These are phyloP conservation scores for Corythornis vintsioides DNA, from an alignment of 2,113 vertebrate genomes.

Conservation along the genomic window DNA sequence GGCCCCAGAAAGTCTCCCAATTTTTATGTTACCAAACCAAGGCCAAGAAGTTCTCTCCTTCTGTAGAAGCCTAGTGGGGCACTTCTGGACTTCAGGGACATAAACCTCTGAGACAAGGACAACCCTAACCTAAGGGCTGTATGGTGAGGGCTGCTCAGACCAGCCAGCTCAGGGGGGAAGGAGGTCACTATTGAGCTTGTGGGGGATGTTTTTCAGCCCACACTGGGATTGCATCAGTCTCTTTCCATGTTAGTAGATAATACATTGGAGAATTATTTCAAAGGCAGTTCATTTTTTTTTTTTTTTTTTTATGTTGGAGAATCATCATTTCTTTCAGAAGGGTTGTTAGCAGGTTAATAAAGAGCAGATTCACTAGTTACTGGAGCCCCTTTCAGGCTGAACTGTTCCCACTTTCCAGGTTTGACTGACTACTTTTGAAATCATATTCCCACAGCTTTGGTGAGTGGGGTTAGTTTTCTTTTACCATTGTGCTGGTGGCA, in stretches of 20 bases:
- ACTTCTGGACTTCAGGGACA: neutral
- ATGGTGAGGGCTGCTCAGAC: rapidly evolving
- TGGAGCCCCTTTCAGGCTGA: neutral
- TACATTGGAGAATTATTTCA: neutral
- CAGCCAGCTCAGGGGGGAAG: neutral
- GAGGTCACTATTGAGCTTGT: neutral
- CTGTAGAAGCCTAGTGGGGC: neutral
- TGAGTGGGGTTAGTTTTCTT: neutral
- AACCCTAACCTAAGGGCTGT: neutral
- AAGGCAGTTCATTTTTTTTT: neutral
- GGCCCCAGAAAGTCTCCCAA: neutral
- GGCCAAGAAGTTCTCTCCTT: neutral
- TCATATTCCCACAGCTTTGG: neutral
- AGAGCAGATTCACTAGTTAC: neutral
- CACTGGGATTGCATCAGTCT: rapidly evolving
- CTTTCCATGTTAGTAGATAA: neutral
- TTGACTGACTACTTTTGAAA: neutral
- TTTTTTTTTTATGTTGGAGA: neutral
- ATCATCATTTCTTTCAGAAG: neutral
- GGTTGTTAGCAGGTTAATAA: neutral
- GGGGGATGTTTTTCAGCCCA: neutral
- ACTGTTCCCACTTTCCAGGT: neutral
- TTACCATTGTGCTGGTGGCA: neutral
- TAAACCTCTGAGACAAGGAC: neutral
- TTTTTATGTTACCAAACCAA: neutral